These are phyloP conservation scores for Sus cebifrons DNA, from an alignment of 2,797 vertebrate genomes.

Conservation along the genomic window DNA sequence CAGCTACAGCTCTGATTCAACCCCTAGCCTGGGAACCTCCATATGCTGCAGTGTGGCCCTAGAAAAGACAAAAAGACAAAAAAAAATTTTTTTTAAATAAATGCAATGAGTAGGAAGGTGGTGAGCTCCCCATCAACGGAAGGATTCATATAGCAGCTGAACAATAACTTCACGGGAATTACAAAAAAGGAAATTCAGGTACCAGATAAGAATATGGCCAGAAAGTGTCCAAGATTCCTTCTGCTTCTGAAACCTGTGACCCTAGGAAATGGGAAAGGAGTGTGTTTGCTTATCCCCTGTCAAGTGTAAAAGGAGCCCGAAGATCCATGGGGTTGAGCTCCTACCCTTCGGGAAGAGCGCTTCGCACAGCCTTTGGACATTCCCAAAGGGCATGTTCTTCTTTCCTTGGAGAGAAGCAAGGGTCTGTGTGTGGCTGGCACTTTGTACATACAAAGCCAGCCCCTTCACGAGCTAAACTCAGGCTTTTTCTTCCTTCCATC, in stretches of 20 bases:
- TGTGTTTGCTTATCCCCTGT: neutral
- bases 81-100: neutral
- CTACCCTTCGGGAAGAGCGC: neutral
- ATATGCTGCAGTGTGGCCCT: too few relatives aligned
- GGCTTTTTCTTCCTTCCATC: neutral
- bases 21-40: too few relatives aligned
- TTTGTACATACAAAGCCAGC: neutral
- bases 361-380: neutral
- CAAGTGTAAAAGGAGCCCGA: neutral
- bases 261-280: neutral
- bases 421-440: rapidly evolving
- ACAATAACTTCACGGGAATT: neutral
- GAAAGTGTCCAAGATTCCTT: neutral
- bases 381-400: neutral
- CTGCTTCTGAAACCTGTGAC: neutral
- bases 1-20: too few relatives aligned
- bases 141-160: neutral
- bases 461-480: neutral
- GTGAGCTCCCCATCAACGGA: neutral
- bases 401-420: neutral
- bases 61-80: too few relatives aligned
- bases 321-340: neutral
- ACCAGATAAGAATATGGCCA: neutral
- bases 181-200: neutral
- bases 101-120: neutral